A percentile compares a stretch with the other conserved stretches of the same genome.
phyloP scores from a whole-genome alignment of 2,888 invertebrate genomes.

The Hypselothyrea guttata region DNA sequence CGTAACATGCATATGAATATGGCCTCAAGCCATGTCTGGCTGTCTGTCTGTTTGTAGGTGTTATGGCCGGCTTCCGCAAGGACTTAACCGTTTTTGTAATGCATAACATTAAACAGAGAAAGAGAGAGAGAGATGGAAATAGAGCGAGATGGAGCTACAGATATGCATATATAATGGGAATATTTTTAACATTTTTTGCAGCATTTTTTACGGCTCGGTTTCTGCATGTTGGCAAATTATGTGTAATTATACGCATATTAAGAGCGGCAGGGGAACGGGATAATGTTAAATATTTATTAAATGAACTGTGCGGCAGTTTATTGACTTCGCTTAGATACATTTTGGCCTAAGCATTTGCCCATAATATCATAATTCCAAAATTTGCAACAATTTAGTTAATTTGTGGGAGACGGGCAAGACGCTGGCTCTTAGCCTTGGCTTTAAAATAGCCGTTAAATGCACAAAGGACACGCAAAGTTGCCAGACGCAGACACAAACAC shows the following conservation, averaged over 20 bases:
- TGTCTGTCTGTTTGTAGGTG: slow-evolving; percentile 59
- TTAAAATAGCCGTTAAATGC: slow-evolving; percentile 75
- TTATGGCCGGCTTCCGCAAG: slow-evolving; percentile 75
- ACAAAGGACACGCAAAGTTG: slow-evolving; percentile 74
- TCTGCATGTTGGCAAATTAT: slow-evolving; percentile 53
- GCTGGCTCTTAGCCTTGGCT: slow-evolving; percentile 20
- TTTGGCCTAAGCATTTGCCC: slow-evolving; percentile 57
- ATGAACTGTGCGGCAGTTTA: slow-evolving; percentile 61
- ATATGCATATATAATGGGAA: slow-evolving; percentile 71
- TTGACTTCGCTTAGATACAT: slow-evolving; percentile 66
- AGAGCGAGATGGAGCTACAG: slow-evolving; percentile 13
- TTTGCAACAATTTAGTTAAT: slow-evolving; percentile 76
- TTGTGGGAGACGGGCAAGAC: slow-evolving; percentile 34
- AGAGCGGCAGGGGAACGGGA: slow-evolving; percentile 25
- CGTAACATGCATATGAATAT: slow-evolving; percentile 72
- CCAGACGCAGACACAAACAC: slow-evolving; percentile 39
- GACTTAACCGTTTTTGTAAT: slow-evolving; percentile 78
- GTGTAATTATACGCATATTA: slow-evolving; percentile 72
- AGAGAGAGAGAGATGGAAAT: background rate
- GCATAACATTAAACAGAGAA: slow-evolving; percentile 63
- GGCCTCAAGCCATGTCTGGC: slow-evolving; percentile 52
- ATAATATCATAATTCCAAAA: slow-evolving; percentile 74
- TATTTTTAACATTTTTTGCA: slow-evolving; percentile 40
- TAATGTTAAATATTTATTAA: slow-evolving; percentile 60
- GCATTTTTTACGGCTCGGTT: slow-evolving; percentile 27